Conservation (phyloP, 2,113 vertebrate genomes). For the Chaetura pelagica region DNA sequence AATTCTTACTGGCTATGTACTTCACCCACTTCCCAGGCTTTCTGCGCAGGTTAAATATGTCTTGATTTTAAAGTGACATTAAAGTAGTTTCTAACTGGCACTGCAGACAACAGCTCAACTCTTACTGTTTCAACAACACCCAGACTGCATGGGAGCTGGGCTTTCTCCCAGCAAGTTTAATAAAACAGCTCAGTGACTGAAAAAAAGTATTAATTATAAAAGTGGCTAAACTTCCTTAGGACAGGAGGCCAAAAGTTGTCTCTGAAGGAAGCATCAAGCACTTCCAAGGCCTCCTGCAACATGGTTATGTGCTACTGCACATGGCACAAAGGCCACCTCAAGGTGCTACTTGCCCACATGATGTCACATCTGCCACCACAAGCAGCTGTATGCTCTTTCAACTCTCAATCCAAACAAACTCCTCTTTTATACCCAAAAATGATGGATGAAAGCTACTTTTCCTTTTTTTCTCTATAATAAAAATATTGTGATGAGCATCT, state of each 20-base stretch:
- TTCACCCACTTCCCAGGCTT: background rate
- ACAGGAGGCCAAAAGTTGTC: background rate
- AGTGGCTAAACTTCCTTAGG: background rate
- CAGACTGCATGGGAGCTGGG: background rate
- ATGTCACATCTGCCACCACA: background rate
- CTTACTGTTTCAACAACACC: background rate
- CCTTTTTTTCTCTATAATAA: background rate
- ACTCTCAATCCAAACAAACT: background rate
- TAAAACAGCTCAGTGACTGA: background rate
- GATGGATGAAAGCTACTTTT: background rate
- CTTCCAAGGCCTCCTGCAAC: background rate
- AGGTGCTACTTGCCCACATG: background rate
- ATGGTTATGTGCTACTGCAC: background rate
- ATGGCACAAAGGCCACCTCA: too few species aligned
- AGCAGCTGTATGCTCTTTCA: fast-evolving
- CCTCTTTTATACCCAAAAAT: background rate
- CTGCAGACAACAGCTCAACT: background rate
- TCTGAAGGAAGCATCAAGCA: background rate
- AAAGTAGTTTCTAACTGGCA: background rate
- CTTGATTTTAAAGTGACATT: background rate
- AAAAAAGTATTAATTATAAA: background rate
- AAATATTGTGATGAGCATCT: background rate
- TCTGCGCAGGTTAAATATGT: background rate
- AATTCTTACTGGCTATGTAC: fast-evolving
- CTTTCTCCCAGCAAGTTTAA: background rate